Evolutionary conservation across 2,888 invertebrate species (phyloP).

Genomic region (Drosophila demipolita): DNA sequence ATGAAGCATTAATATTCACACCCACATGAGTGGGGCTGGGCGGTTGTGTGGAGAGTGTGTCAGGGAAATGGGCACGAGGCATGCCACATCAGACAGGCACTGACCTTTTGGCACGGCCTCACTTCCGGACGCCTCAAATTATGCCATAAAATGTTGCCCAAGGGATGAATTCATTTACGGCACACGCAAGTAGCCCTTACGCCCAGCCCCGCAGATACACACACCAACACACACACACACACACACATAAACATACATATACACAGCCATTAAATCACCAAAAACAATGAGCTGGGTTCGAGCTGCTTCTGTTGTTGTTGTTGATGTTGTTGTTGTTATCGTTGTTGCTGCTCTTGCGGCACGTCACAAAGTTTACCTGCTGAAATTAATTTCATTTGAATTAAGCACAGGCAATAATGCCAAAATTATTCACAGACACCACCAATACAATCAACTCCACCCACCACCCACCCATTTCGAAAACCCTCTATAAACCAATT

Average conservation of each 20-base stretch:
- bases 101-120: constrained; percentile 69
- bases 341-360: constrained; percentile 30
- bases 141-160: constrained; percentile 80
- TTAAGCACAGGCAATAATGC: constrained; percentile 79
- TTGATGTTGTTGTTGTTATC: constrained; percentile 16
- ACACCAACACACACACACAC: constrained; percentile 20
- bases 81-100: constrained; percentile 68
- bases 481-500: constrained; percentile 17
- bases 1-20: constrained; percentile 80
- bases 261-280: constrained; percentile 73
- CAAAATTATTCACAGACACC: constrained; percentile 80
- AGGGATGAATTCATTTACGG: constrained; percentile 77
- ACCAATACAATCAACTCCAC: constrained; percentile 55
- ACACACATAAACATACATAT: constrained; percentile 12
- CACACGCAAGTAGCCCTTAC: constrained; percentile 47
- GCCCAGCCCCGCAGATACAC: constrained; percentile 18
- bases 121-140: constrained; percentile 79
- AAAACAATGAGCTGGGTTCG: constrained; percentile 73
- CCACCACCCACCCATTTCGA: neutral
- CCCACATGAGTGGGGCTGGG: constrained; percentile 50
- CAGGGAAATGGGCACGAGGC: constrained; percentile 54
- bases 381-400: constrained; percentile 80
- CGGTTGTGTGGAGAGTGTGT: neutral
- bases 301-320: constrained; percentile 16
- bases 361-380: constrained; percentile 75